A percentile compares a stretch with the other conserved stretches of the same genome.
These are phyloP conservation scores for Perdita meconis DNA, from an alignment of 2,888 invertebrate species.

Conservation along the genomic window DNA sequence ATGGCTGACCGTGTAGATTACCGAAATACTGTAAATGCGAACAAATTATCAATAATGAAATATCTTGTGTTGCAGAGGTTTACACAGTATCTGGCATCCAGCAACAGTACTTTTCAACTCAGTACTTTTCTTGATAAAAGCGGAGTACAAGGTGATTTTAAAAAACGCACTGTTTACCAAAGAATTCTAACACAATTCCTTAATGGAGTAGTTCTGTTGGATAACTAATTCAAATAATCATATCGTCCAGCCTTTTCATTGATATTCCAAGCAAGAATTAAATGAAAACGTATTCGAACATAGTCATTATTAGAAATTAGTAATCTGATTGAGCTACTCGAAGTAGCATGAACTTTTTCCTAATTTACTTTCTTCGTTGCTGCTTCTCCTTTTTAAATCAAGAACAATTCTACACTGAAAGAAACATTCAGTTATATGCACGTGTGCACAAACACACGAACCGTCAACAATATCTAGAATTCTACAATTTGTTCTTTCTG, in stretches of 20 bases:
- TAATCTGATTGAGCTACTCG: slow-evolving; percentile 23
- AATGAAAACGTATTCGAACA: too few relatives aligned
- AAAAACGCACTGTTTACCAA: slow-evolving; percentile 69
- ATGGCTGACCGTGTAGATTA: too few relatives aligned
- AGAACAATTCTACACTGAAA: slow-evolving; percentile 1
- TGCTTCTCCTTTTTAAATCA: background rate
- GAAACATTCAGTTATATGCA: slow-evolving; percentile 24
- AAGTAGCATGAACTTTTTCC: background rate
- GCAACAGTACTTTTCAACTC: slow-evolving; percentile 99
- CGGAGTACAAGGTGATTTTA: slow-evolving; percentile 97
- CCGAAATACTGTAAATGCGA: background rate
- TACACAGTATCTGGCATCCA: slow-evolving; percentile 99
- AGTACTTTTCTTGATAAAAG: slow-evolving; percentile 99
- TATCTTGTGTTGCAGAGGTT: slow-evolving; percentile 90
- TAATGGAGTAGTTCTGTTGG: slow-evolving; percentile 32
- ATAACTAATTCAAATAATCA: background rate
- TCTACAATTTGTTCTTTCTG: background rate
- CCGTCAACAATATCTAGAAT: background rate
- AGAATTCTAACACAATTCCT: slow-evolving; percentile 5
- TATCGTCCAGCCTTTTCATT: too few relatives aligned
- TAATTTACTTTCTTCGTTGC: background rate
- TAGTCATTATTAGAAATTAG: background rate
- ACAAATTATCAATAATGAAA: background rate
- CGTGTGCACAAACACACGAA: slow-evolving; percentile 8
- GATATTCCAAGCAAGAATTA: too few relatives aligned